Base-by-base conservation (phyloP, 2,797 vertebrate species). In the Vultur gryphus region DNA sequence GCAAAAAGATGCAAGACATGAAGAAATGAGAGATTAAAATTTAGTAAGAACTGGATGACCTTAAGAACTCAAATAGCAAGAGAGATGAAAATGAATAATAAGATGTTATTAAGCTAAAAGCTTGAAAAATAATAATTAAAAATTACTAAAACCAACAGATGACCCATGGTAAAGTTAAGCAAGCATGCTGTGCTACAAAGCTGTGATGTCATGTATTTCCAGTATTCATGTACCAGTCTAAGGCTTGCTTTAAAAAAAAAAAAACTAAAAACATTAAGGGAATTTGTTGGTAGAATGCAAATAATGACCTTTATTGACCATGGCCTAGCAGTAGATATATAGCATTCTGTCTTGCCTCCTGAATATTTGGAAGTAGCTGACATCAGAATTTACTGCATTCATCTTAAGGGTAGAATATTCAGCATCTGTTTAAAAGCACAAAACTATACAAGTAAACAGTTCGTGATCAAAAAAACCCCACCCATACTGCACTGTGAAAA, bases 111-210 rank as follows among this genome's bases (percentile, higher is more conserved):
- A 91, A 87, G 61, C 18, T 67, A 85, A 91, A 89, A 94, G n/a
- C 29, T 71, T 92, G 28, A 54, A 91, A 93, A 91, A 66, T 67
- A 94, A n/a, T 77, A 92, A 93, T 90, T 92, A 67, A 87, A 88
- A 93, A 71, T 85, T 0, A 77, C 78, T 64, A 89, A 20, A 93
- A 76, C 58, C 46, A 64, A 69, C 23, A 77, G 46, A 76, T 37
- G 39, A 92, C 33, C 46, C 43, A 55, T 21, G 19, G 21, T 35
- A 62, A 79, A 79, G 20, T 84, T 80, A 83, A 77, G 58, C 11
- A 57, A 62, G 67, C 37, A 26, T 11, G 13, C n/a, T 59, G 29
- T n/a, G 23, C 55, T 90, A 59, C 43, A 87, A 80, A 82, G 43
- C 62, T 84, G 39, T 20, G 10, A 15, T 69, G 67, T 88, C 48